Evolutionary conservation across 1,140 invertebrate genomes (phyloP).

Genomic region (Leptinotarsa lineolata): DNA sequence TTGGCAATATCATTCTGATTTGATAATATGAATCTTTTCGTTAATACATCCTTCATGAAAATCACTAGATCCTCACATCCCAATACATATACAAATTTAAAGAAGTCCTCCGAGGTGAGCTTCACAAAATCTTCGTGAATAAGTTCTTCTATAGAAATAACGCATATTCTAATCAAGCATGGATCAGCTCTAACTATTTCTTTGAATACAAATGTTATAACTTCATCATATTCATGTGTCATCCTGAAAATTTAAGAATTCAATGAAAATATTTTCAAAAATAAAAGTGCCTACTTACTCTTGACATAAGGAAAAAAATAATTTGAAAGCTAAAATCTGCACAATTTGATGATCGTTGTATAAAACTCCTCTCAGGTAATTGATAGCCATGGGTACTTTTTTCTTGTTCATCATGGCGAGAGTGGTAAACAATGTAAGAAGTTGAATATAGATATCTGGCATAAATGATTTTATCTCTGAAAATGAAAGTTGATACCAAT

Average conservation of each 20-base stretch:
- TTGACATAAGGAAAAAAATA: conserved; percentile 32
- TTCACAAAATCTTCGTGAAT: conserved; percentile 36
- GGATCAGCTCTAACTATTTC: conserved; percentile 32
- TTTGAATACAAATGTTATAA: conserved; percentile 34
- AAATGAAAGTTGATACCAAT: not conserved
- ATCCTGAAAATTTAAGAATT: conserved; percentile 30
- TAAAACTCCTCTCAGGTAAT: conserved; percentile 31
- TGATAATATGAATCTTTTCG: conserved; percentile 35
- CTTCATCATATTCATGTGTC: conserved; percentile 37
- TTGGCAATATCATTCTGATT: conserved; percentile 37
- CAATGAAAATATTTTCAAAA: not conserved
- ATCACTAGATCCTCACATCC: conserved; percentile 32
- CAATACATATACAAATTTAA: conserved; percentile 34
- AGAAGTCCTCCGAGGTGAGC: conserved; percentile 34
- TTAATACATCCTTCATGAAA: conserved; percentile 34
- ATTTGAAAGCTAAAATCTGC: conserved; percentile 34
- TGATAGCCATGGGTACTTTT: conserved; percentile 32
- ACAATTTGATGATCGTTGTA: conserved; percentile 22
- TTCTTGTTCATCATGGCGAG: conserved; percentile 36
- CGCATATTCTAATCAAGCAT: conserved; percentile 32
- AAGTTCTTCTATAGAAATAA: conserved; percentile 35
- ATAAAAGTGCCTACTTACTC: conserved; percentile 32
- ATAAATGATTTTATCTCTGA: conserved; percentile 17
- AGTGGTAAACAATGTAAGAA: conserved; percentile 36
- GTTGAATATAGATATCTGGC: conserved; percentile 36